Percentiles rank a stretch among this genome's conserved stretches.
Evolutionary conservation across 2,797 vertebrate genomes (phyloP).

Genomic region (Carapus acus): DNA sequence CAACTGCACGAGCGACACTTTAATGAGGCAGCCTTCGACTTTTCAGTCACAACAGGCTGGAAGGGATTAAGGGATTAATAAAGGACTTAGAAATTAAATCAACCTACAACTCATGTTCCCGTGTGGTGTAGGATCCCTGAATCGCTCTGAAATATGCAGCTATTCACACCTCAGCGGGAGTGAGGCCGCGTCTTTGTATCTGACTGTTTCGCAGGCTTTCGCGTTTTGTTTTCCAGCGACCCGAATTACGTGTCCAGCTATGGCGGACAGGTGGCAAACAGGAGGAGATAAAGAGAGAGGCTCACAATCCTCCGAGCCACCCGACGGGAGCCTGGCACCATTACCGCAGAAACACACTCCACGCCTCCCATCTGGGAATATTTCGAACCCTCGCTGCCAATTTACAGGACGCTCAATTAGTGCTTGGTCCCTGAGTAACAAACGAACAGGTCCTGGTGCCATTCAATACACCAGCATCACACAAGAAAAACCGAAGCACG

Average conservation of each 20-base stretch:
- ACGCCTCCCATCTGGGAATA: slow-evolving; percentile 41
- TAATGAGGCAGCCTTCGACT: no score
- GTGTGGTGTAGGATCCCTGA: no score
- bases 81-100: no score
- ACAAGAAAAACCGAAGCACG: slow-evolving; percentile 26
- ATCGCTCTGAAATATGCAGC: no score
- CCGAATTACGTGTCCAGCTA: slow-evolving; percentile 47
- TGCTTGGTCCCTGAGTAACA: slow-evolving; percentile 46
- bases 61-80: no score
- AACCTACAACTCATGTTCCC: no score
- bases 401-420: slow-evolving; percentile 55
- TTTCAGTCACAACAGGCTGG: no score
- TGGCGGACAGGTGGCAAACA: slow-evolving; percentile 66
- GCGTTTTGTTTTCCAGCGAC: slow-evolving; percentile 40
- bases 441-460: slow-evolving; percentile 16
- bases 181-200: slow-evolving; percentile 21
- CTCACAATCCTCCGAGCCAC: slow-evolving; percentile 36
- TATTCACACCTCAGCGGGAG: no score
- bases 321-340: slow-evolving; percentile 56
- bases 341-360: slow-evolving; percentile 52
- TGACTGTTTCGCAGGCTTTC: slow-evolving; percentile 33
- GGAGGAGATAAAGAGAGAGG: slow-evolving; percentile 64
- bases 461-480: slow-evolving; percentile 34
- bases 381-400: slow-evolving; percentile 52
- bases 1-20: no score